phyloP scores from a whole-genome alignment of 2,888 invertebrate species.

The Endotricha flammealis region DNA sequence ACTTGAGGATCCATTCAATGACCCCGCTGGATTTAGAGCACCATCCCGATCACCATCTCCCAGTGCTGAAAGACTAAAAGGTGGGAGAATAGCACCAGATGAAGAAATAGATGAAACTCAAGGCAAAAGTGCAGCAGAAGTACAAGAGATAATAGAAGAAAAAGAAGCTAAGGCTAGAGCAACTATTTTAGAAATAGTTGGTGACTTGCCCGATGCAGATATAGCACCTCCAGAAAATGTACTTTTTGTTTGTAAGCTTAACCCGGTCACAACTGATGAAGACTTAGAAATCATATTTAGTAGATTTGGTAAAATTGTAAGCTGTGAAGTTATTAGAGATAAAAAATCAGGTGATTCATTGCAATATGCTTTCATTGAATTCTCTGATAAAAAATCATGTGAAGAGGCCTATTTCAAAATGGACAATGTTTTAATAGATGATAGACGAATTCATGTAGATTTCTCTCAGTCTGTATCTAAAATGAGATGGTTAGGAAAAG shows the following conservation, averaged over 20 bases:
- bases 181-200: conserved; percentile 98
- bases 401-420: conserved; percentile 99
- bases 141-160: conserved; percentile 91
- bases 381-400: conserved; percentile 93
- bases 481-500: conserved; percentile 93
- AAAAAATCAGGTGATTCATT: conserved; percentile 94
- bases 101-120: conserved; percentile 94
- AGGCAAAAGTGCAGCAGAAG: conserved; percentile 90
- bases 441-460: conserved; percentile 98
- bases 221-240: conserved; percentile 99
- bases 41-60: conserved; percentile 95
- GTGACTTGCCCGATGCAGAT: conserved; percentile 97
- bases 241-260: conserved; percentile 98
- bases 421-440: conserved; percentile 99
- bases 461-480: conserved; percentile 99
- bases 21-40: conserved; percentile 86
- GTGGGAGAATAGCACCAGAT: conserved; percentile 94
- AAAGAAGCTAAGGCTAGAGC: conserved; percentile 98
- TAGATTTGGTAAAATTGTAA: conserved; percentile 94
- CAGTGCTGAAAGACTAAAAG: conserved; percentile 86
- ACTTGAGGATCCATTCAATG: conserved; percentile 96
- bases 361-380: conserved; percentile 99
- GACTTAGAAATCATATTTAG: conserved; percentile 98
- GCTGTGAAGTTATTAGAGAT: conserved; percentile 98
- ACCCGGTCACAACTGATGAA: conserved; percentile 98